Evolutionary conservation across 2,797 vertebrate species (phyloP).

Genomic region (Urocyon cinereoargenteus): DNA sequence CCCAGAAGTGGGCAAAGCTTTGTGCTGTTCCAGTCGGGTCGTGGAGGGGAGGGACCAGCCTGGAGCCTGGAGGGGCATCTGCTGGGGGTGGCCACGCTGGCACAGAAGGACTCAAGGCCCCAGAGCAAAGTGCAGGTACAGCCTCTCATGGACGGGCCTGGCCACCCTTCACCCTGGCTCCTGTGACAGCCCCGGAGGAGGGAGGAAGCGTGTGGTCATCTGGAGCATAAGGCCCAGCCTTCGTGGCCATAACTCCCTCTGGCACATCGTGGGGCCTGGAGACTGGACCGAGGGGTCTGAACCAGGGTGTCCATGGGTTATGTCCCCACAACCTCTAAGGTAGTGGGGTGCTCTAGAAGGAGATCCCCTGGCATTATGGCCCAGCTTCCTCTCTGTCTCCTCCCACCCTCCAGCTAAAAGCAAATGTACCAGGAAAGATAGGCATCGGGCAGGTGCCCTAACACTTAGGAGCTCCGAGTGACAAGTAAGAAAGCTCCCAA

Average conservation of each 20-base stretch:
- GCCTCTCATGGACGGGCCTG: neutral
- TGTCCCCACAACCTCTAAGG: neutral
- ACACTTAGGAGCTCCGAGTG: neutral
- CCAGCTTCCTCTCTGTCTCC: neutral
- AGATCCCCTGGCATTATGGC: too few species aligned
- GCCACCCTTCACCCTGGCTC: neutral
- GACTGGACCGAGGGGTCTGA: neutral
- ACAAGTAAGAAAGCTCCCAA: neutral
- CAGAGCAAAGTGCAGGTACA: neutral
- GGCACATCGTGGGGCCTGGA: accelerated
- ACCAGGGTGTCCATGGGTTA: neutral
- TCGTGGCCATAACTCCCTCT: neutral
- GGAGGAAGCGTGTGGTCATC: neutral
- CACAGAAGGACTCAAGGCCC: too few species aligned
- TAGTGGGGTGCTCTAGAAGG: neutral
- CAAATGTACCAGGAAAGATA: too few species aligned
- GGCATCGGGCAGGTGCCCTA: accelerated
- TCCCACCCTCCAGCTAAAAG: neutral
- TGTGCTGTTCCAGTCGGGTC: accelerated
- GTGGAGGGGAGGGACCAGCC: too few species aligned
- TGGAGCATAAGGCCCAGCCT: neutral
- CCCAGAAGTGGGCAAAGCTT: neutral
- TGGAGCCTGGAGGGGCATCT: accelerated
- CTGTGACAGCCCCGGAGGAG: neutral
- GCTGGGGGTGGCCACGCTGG: accelerated